Evolutionary conservation across 2,113 vertebrate genomes (phyloP).

Genomic region (Tapirus terrestris): DNA sequence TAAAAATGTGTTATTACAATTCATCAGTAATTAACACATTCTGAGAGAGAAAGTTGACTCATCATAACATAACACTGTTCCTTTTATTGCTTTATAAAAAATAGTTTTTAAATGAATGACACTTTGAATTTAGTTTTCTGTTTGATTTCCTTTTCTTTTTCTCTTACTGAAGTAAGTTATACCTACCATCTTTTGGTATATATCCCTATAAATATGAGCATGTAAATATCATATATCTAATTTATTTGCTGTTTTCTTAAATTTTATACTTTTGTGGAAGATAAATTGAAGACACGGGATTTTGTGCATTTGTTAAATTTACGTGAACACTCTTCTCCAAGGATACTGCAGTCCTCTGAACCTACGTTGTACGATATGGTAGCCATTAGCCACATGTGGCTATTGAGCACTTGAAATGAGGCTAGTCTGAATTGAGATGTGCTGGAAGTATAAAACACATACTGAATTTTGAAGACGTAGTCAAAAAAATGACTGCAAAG

Average conservation of each 20-base stretch:
- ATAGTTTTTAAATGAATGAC: background rate
- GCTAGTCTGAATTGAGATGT: background rate
- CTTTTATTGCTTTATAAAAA: background rate
- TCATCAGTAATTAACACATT: slow-evolving; percentile 7
- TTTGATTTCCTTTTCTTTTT: background rate
- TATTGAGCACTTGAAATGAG: background rate
- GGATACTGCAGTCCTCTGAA: background rate
- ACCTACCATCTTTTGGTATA: background rate
- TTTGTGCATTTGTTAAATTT: background rate
- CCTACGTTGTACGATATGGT: fast-evolving
- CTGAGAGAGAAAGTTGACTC: background rate
- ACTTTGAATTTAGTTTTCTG: background rate
- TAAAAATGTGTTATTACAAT: background rate
- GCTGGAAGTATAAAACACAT: background rate
- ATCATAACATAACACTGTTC: background rate
- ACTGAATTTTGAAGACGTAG: background rate
- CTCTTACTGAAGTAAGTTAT: background rate
- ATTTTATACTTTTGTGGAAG: background rate
- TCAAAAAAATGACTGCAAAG: background rate
- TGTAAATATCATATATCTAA: background rate
- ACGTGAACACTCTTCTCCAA: background rate
- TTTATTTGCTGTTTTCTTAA: background rate
- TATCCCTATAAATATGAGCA: background rate
- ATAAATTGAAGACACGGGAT: background rate
- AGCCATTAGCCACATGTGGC: background rate